Evolutionary conservation across 2,888 invertebrate species (phyloP).

Genomic region (Phlogophora meticulosa): DNA sequence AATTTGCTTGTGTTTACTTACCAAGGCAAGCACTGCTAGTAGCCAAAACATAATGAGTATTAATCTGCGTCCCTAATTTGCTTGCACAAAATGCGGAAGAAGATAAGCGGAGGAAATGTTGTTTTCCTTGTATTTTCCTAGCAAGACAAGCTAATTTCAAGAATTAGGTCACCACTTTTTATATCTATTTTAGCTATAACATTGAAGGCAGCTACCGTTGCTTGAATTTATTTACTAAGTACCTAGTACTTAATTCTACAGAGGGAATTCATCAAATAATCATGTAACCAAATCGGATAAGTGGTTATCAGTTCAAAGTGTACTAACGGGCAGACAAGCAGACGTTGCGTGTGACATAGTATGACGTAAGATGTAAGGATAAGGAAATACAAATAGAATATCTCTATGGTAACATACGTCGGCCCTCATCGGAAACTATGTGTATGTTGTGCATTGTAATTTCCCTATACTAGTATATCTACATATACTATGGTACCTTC

Average conservation of each 20-base stretch:
- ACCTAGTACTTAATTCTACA: no score
- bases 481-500: no score
- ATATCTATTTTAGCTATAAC: not conserved
- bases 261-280: not conserved
- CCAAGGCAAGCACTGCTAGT: constrained; percentile 12
- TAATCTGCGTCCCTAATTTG: constrained; percentile 39
- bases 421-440: not conserved
- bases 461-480: no score
- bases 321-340: constrained; percentile 6
- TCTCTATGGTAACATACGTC: not conserved
- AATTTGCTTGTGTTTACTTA: constrained; percentile 30
- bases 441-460: constrained; percentile 1
- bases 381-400: constrained; percentile 4
- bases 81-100: constrained; percentile 37
- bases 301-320: constrained; percentile 2
- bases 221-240: not conserved
- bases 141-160: constrained; percentile 13
- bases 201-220: not conserved
- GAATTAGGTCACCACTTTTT: constrained; percentile 33
- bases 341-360: not conserved
- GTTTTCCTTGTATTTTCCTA: constrained; percentile 20
- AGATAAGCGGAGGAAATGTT: constrained; percentile 42
- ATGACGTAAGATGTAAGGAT: constrained; percentile 5
- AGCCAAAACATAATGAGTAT: constrained; percentile 30
- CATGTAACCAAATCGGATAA: constrained; percentile 8